Evolutionary conservation across 2,797 vertebrate genomes (phyloP).

Genomic region (Sebastiscus tertius): DNA sequence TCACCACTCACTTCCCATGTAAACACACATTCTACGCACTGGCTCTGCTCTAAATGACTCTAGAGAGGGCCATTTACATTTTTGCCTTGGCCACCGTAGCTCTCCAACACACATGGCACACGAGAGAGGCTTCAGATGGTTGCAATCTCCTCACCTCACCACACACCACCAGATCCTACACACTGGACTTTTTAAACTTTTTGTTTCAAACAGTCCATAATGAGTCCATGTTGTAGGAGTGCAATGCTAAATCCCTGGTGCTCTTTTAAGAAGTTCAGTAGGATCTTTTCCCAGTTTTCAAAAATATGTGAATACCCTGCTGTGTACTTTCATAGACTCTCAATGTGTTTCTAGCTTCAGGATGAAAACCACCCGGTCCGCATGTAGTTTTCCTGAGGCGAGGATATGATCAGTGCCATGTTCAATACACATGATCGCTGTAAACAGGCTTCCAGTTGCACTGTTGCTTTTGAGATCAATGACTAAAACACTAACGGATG

Average conservation of each 20-base stretch:
- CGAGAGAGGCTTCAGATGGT: too few species aligned
- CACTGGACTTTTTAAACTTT: neutral
- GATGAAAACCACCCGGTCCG: neutral
- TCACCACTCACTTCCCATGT: too few species aligned
- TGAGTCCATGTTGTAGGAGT: neutral
- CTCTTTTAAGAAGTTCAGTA: neutral
- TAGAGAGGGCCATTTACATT: too few species aligned
- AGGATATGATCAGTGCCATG: neutral
- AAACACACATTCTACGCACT: too few species aligned
- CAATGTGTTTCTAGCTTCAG: neutral
- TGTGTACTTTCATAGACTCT: neutral
- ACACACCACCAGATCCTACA: too few species aligned
- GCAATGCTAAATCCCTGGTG: neutral
- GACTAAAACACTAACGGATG: neutral
- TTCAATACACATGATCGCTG: constrained; percentile 13
- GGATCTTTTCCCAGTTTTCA: neutral
- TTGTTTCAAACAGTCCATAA: neutral
- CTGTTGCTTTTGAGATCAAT: constrained; percentile 17
- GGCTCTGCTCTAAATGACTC: too few species aligned
- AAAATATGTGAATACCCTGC: neutral
- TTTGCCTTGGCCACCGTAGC: too few species aligned
- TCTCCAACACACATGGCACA: too few species aligned
- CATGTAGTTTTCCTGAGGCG: neutral
- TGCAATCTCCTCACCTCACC: too few species aligned
- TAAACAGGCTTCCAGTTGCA: neutral